phyloP scores from a whole-genome alignment of 2,888 invertebrate genomes.

The Tanypteryx hageni region DNA sequence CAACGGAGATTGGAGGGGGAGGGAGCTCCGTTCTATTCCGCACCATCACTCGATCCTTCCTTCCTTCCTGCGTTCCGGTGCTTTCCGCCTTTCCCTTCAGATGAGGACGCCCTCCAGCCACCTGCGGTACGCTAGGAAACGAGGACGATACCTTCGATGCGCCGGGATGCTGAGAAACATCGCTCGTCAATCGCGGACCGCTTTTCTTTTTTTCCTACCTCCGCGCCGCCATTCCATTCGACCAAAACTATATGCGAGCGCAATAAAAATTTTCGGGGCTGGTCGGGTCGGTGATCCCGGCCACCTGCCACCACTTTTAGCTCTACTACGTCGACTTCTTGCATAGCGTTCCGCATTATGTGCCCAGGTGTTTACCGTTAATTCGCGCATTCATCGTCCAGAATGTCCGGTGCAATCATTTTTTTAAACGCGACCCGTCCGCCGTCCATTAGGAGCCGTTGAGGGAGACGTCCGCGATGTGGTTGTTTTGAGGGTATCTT shows the following conservation, averaged over 20 bases:
- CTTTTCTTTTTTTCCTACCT: not conserved
- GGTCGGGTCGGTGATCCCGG: not conserved
- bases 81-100: not conserved
- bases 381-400: not conserved
- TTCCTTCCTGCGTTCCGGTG: not conserved
- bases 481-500: no score
- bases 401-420: no score
- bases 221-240: not conserved
- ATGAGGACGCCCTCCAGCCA: not conserved
- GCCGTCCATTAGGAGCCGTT: no score
- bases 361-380: not conserved
- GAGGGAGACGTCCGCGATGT: no score
- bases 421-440: no score
- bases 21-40: not conserved
- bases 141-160: not conserved
- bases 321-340: not conserved
- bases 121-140: not conserved
- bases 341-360: not conserved
- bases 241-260: not conserved
- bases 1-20: no score
- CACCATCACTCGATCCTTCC: not conserved
- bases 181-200: not conserved
- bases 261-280: not conserved
- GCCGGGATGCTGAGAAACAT: not conserved
- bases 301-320: not conserved